Base-by-base conservation (phyloP, 2,888 invertebrate genomes). In the Xestia ashworthii region DNA sequence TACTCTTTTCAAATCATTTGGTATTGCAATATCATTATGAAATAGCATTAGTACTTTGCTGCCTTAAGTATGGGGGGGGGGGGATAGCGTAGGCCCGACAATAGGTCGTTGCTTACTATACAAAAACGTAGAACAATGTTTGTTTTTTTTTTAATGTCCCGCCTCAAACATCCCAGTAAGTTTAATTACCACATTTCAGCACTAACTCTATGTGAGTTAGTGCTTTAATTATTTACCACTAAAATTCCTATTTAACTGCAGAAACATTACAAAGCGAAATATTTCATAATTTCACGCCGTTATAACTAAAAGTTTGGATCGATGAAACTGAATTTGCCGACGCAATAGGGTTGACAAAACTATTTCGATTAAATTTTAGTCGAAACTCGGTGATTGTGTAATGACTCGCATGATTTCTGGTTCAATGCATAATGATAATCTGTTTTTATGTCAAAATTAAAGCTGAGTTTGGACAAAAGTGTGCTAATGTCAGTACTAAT, bases 231-330 rank as follows among this genome's bases (percentile, higher is more conserved):
- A 71, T 71, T 53, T 46, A 25, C 2, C 32, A 71, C 50, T 25
- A 60, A 50, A 78, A 38, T 62, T n/a, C 16, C 12, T 55, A 71
- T 38, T n/a, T 38, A 53, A 41, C 25, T 76, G 76, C 67, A 41
- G n/a, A 44, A 22, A 25, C 44, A 22, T 64, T 46, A n/a, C 12
- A 14, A 25, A 55, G 46, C 32, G 53, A 46, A 78, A 78, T 78
- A 81, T 79, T 50, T 76, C 22, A 78, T 66, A 66, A 74, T 80
- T 72, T 72, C 50, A 50, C 25, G 50, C 44, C 48, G 6, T 74
- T 76, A 58, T 66, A 69, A 66, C 65, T 41, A 69, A 81, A 84
- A 87, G 71, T 84, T 84, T 87, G 60, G 65, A 76, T 78, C 71
- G 70, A 78, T 81, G 69, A 67, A 76, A 71, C 69, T 64, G 53